phyloP scores from a whole-genome alignment of 2,797 vertebrate genomes.

The Rhyacichthys aspro region DNA sequence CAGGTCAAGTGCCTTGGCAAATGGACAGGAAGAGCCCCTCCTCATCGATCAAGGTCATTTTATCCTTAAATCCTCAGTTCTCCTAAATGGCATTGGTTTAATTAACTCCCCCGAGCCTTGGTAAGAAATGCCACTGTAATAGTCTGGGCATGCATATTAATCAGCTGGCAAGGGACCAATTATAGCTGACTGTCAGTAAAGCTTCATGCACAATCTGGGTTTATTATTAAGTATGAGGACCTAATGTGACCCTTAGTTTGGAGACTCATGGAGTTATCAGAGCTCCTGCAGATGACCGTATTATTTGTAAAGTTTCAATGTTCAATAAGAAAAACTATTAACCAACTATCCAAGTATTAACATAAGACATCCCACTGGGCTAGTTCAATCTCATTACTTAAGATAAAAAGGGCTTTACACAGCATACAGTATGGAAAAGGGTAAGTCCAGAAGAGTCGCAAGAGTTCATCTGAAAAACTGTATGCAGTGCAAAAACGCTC shows the following conservation, averaged over 20 bases:
- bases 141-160: constrained; percentile 66
- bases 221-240: constrained; percentile 1
- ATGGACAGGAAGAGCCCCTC: constrained; percentile 14
- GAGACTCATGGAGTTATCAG: no score
- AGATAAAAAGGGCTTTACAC: constrained; percentile 16
- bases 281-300: constrained; percentile 2
- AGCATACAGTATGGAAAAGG: constrained; percentile 6
- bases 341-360: not conserved
- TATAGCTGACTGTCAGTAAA: constrained; percentile 49
- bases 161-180: constrained; percentile 61
- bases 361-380: constrained; percentile 2
- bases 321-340: not conserved
- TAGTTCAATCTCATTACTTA: no score
- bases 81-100: constrained; percentile 65
- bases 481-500: constrained; percentile 33
- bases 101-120: constrained; percentile 66
- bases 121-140: constrained; percentile 63
- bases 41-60: constrained; percentile 54
- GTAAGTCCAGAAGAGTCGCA: no score
- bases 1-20: constrained; percentile 43
- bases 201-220: constrained; percentile 26
- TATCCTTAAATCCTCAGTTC: constrained; percentile 43
- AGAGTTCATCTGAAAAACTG: not conserved
- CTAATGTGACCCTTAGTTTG: constrained; percentile 35
- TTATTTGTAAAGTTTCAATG: not conserved